A percentile compares a stretch with the other conserved stretches of the same genome.
These are phyloP conservation scores for Pogonognathellus flavescens DNA, from an alignment of 1,140 invertebrate species.

Conservation along the genomic window DNA sequence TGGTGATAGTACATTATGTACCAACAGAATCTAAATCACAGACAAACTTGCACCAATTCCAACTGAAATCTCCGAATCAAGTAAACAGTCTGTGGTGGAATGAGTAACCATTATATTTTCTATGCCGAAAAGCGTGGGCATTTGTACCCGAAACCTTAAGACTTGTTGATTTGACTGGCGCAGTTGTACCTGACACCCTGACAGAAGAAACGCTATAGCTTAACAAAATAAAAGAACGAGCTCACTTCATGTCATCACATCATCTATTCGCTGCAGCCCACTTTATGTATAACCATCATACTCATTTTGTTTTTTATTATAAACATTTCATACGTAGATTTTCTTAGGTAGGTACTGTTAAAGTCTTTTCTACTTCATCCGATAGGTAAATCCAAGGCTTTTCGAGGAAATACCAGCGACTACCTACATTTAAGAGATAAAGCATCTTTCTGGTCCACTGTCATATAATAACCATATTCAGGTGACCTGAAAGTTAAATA, in stretches of 20 bases:
- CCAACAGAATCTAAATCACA: not conserved
- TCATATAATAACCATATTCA: no score
- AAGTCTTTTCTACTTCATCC: no score
- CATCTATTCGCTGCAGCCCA: not conserved
- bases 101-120: not conserved
- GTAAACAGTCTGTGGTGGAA: slow-evolving; percentile 13
- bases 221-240: not conserved
- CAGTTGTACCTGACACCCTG: not conserved
- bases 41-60: not conserved
- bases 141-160: slow-evolving; percentile 24
- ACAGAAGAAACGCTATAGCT: no score
- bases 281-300: not conserved
- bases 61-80: not conserved
- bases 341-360: no score
- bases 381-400: no score
- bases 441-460: no score
- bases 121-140: slow-evolving; percentile 5
- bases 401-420: no score
- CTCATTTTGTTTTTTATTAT: no score
- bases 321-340: no score
- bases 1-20: not conserved
- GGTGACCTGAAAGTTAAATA: no score
- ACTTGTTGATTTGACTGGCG: slow-evolving; percentile 22
- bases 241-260: slow-evolving; percentile 6
- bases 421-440: no score